Conservation (phyloP, 2,888 invertebrate genomes). For the Tenodera sinensis region DNA sequence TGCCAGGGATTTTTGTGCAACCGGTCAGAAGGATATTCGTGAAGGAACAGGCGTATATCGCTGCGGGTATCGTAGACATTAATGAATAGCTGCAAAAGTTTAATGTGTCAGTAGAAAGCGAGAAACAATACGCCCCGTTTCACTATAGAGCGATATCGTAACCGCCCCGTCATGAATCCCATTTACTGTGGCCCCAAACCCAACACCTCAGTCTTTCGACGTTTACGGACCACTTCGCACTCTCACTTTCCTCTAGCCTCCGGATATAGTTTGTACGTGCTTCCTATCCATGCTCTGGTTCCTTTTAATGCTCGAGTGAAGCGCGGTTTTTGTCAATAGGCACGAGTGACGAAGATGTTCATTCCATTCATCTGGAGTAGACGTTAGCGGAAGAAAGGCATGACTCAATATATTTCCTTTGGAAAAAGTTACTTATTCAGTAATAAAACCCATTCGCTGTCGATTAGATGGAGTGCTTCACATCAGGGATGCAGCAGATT, state of each 20-base stretch:
- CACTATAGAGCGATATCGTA: neutral
- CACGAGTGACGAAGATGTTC: neutral
- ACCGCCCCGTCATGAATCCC: neutral
- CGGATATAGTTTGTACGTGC: neutral
- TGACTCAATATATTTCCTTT: neutral
- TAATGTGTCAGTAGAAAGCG: conserved; percentile 16
- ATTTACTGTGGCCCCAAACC: neutral
- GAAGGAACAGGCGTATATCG: neutral
- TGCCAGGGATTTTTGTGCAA: neutral
- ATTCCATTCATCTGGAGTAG: neutral
- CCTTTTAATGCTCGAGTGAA: neutral
- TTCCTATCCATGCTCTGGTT: neutral
- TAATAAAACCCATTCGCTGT: neutral
- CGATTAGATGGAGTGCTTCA: neutral
- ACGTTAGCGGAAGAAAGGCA: neutral
- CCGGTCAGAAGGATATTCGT: neutral
- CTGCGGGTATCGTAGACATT: neutral
- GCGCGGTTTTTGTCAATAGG: neutral
- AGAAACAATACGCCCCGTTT: neutral
- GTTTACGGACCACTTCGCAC: neutral
- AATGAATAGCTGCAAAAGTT: neutral
- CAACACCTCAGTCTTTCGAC: neutral
- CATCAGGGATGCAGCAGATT: neutral
- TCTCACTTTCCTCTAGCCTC: neutral
- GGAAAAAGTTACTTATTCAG: neutral